Conservation (phyloP, 2,888 invertebrate species). For the Carpatolechia fugitivella region DNA sequence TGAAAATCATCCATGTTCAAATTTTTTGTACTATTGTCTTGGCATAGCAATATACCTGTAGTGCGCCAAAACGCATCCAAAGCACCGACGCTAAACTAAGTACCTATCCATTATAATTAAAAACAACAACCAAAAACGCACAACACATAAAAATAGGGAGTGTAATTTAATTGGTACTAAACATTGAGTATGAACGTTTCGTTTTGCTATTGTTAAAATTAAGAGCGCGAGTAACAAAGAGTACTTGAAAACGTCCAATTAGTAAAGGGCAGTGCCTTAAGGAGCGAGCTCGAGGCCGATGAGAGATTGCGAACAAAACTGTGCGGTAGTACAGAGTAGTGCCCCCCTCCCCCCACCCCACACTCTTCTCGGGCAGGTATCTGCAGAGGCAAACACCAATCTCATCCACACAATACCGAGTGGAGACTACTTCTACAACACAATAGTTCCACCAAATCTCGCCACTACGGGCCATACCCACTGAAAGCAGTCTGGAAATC, state of each 20-base stretch:
- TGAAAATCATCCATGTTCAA: too few relatives aligned
- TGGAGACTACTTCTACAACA: slow-evolving; percentile 33
- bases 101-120: too few relatives aligned
- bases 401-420: slow-evolving; percentile 54
- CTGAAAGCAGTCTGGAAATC: background rate
- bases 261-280: slow-evolving; percentile 57
- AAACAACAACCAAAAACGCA: too few relatives aligned
- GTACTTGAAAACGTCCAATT: slow-evolving; percentile 60
- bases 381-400: slow-evolving; percentile 59
- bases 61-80: too few relatives aligned
- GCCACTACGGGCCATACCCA: slow-evolving; percentile 25
- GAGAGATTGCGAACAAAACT: slow-evolving; percentile 70
- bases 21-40: too few relatives aligned
- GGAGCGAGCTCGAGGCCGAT: slow-evolving; percentile 51
- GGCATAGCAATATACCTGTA: too few relatives aligned
- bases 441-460: slow-evolving; percentile 47
- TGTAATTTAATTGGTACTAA: too few relatives aligned
- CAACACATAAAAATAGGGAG: too few relatives aligned
- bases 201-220: background rate
- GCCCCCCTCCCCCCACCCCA: slow-evolving; percentile 32
- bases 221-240: slow-evolving; percentile 28
- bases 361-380: slow-evolving; percentile 43
- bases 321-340: slow-evolving; percentile 60
- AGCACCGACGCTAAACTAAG: too few relatives aligned
- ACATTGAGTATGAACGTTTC: too few relatives aligned